A percentile compares a stretch with the other conserved stretches of the same genome.
These are phyloP conservation scores for Melanargia galathea DNA, from an alignment of 2,888 invertebrate species.

Conservation along the genomic window DNA sequence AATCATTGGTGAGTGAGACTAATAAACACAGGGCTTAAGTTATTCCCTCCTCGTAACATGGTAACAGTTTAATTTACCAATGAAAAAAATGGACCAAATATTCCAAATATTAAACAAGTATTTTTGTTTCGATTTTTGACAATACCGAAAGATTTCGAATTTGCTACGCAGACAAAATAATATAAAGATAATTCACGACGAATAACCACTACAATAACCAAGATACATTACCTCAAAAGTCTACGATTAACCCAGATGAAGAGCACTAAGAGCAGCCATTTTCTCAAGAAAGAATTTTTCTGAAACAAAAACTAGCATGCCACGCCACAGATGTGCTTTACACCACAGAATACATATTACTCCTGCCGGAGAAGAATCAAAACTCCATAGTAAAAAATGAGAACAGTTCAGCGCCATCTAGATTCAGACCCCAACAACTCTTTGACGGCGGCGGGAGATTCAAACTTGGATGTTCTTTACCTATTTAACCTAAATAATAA, in stretches of 20 bases:
- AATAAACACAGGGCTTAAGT: too few relatives aligned
- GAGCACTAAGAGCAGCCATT: constrained; percentile 7
- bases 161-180: constrained; percentile 7
- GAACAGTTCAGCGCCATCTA: too few relatives aligned
- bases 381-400: too few relatives aligned
- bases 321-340: constrained; percentile 1
- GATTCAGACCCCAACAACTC: too few relatives aligned
- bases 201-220: constrained; percentile 13
- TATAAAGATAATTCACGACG: constrained; percentile 3
- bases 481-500: too few relatives aligned
- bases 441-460: too few relatives aligned
- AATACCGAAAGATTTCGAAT: constrained; percentile 10
- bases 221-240: constrained; percentile 11
- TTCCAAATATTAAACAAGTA: neutral
- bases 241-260: constrained; percentile 14
- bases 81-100: neutral
- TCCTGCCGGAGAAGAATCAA: neutral
- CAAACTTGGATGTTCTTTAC: too few relatives aligned
- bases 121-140: constrained; percentile 12
- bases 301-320: constrained; percentile 10
- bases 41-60: neutral
- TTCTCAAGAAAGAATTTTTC: constrained; percentile 12
- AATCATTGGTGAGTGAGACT: too few relatives aligned
- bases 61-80: neutral
- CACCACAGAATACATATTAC: neutral